Conservation (phyloP, 2,113 vertebrate species). For the Aptenodytes patagonicus region DNA sequence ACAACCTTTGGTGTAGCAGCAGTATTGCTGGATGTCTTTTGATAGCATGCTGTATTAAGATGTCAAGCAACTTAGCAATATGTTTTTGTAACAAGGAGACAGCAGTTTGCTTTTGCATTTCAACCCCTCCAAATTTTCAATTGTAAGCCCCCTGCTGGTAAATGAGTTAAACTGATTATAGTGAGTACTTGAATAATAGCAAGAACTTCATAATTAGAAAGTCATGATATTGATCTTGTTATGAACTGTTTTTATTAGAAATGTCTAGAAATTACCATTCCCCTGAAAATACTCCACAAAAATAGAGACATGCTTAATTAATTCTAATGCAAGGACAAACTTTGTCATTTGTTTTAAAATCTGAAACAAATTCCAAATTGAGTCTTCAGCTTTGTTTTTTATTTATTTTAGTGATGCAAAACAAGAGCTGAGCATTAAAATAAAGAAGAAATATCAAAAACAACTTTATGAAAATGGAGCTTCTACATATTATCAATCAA, state of each 20-base stretch:
- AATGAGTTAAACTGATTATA: constrained; percentile 15
- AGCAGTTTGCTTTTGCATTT: background rate
- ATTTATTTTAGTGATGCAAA: background rate
- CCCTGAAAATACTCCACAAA: background rate
- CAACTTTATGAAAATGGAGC: background rate
- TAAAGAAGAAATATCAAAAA: background rate
- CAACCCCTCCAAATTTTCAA: constrained; percentile 8
- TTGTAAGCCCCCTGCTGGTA: background rate
- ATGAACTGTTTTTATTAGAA: constrained; percentile 8
- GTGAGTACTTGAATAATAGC: background rate
- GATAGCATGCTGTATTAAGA: background rate
- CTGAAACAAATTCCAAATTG: background rate
- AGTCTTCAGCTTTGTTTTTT: background rate
- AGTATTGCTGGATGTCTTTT: background rate
- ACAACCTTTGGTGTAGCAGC: background rate
- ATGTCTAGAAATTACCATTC: constrained; percentile 13
- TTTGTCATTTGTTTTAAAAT: constrained; percentile 24
- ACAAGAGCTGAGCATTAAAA: background rate
- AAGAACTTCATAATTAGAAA: constrained; percentile 23
- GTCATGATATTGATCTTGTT: constrained; percentile 38
- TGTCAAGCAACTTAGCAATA: background rate
- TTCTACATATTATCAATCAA: background rate
- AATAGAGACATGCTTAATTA: constrained; percentile 36
- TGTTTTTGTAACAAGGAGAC: background rate
- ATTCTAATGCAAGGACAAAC: constrained; percentile 34